Percentiles rank a stretch among this genome's conserved stretches.
These are phyloP conservation scores for Aselliscus stoliczkanus DNA, from an alignment of 2,797 vertebrate species.

Conservation along the genomic window DNA sequence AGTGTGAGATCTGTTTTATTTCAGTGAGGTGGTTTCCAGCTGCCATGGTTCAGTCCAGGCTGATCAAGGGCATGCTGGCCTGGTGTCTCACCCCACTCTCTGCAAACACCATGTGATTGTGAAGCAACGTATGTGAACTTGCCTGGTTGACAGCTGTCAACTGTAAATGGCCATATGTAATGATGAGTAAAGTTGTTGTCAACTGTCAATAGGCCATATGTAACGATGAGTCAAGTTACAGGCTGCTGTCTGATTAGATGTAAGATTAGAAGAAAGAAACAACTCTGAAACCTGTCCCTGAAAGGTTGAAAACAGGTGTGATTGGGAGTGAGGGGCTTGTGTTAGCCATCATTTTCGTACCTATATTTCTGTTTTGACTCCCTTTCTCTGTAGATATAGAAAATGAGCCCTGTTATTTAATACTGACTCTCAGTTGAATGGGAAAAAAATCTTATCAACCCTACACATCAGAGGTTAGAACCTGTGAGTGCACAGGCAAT, in stretches of 20 bases:
- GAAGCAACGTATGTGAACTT: constrained; percentile 69
- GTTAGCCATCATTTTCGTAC: too few relatives aligned
- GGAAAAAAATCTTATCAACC: neutral
- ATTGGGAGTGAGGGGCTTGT: neutral
- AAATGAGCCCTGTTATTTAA: neutral
- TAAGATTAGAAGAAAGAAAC: neutral
- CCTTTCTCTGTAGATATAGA: neutral
- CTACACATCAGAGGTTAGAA: neutral
- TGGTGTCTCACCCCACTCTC: constrained; percentile 44
- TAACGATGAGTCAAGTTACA: constrained; percentile 61
- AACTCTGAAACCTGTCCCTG: neutral
- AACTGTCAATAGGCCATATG: constrained; percentile 78
- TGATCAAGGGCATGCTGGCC: constrained; percentile 38
- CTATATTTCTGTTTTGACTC: neutral
- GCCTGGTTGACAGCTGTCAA: constrained; percentile 74
- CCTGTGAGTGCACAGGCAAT: too few relatives aligned
- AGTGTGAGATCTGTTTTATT: neutral
- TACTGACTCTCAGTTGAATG: neutral
- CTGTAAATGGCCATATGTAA: constrained; percentile 77
- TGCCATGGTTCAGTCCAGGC: neutral
- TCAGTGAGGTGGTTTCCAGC: neutral
- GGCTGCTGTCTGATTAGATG: constrained; percentile 60
- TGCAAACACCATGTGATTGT: constrained; percentile 52
- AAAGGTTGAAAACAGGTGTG: constrained; percentile 18
- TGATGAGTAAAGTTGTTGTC: constrained; percentile 74